Base-by-base conservation (phyloP, 1,140 invertebrate genomes). In the Aphelinus atriplicis region DNA sequence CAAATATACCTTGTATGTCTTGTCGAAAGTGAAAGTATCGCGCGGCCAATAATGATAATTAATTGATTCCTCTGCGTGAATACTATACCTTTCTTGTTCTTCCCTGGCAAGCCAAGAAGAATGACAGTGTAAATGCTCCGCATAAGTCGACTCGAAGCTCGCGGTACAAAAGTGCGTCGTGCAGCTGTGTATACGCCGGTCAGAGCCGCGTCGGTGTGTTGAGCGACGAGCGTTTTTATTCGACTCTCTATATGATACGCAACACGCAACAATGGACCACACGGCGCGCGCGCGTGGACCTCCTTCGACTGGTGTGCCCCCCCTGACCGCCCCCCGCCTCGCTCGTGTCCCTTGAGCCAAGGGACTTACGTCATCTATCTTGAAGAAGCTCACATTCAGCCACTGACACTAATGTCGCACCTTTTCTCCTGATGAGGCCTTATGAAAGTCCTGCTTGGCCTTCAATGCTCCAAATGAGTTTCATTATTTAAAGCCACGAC, bases 241-340 rank as follows among this genome's bases (percentile, higher is more conserved):
- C 26, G 9, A 56, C 65, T 60, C 51, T 66, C 60, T 60, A 48
- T 57, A 50, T 7, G n/a, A n/a, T 73, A 61, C 48, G 43, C 48
- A 74, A 73, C 26, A 3, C 26, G 57, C 63, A 73, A 82, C 79
- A 84, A 84, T 81, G 84, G 85, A 87, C 85, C 85, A 87, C 86
- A 85, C 85, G 83, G 26, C 82, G 71, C 73, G 78, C 62, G n/a
- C 75, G 46, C 79, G 80, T 80, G 79, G 77, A 75, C 76, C 78
- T 80, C 78, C 57, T 74, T 64, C n/a, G 62, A 70, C 66, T 58
- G 65, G 70, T 70, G 67, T 46, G 6, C 26, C 9, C 26, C 55
- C 43, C 61, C 26, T 71, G 26, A 1, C 55, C 6, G 5, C 9
- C 26, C 45, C 53, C 42, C 53, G 63, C 71, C 75, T 75, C 74